These are phyloP conservation scores for Lepisosteus osseus DNA, from an alignment of 2,113 vertebrate genomes.

Conservation along the genomic window DNA sequence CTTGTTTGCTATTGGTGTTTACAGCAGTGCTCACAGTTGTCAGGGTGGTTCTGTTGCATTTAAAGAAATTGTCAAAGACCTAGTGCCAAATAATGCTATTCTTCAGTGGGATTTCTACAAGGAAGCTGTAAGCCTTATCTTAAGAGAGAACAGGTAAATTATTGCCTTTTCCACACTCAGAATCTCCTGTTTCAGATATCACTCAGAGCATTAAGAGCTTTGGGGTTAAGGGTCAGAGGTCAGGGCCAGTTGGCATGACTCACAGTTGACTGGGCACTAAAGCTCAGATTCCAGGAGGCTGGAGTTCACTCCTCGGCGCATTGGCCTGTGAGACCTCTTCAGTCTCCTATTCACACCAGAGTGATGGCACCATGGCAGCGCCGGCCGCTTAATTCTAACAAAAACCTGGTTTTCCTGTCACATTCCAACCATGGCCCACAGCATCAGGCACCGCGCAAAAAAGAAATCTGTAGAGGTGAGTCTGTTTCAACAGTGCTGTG, in stretches of 20 bases:
- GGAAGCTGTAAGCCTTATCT: conserved; percentile 58
- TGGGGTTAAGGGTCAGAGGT: conserved; percentile 68
- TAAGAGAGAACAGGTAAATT: conserved; percentile 66
- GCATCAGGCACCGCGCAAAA: no score
- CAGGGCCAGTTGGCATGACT: conserved; percentile 58
- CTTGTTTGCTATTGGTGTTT: conserved; percentile 15
- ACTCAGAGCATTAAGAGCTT: conserved; percentile 68
- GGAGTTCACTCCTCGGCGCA: conserved; percentile 31
- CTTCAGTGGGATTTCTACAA: conserved; percentile 42
- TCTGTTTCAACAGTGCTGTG: no score
- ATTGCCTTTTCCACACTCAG: conserved; percentile 62
- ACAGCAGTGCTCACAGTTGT: conserved; percentile 24
- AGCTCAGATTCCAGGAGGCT: conserved; percentile 47
- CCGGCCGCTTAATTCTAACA: no score
- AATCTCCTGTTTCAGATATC: conserved; percentile 66
- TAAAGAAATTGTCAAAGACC: no score
- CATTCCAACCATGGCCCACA: no score
- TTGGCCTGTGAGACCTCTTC: neutral
- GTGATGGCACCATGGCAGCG: no score
- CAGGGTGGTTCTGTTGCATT: neutral
- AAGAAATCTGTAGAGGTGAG: no score
- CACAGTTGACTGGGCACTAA: conserved; percentile 61
- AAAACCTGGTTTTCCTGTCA: no score
- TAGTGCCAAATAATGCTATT: conserved; percentile 26
- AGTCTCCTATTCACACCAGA: neutral